Base-by-base conservation (phyloP, 2,797 vertebrate species). In the Gymnopithys bicolor region DNA sequence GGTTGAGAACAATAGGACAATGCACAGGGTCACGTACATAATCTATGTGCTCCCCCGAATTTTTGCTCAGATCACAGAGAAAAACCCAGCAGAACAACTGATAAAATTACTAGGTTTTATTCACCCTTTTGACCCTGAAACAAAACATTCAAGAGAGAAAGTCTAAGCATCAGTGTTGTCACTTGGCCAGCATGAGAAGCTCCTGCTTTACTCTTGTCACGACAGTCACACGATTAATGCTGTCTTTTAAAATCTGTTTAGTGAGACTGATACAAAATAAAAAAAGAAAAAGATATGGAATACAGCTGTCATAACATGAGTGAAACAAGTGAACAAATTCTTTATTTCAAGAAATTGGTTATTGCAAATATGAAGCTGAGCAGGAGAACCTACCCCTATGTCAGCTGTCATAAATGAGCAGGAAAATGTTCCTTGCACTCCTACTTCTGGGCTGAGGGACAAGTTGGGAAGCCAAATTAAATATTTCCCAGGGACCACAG, bases 231-330 rank as follows among this genome's bases (percentile, higher is more conserved):
- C 48, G 67, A 53, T 88, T 94, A 94, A 94, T 56, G 67, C 82
- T 88, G 73, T 84, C 92, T 96, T 94, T 94, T 84, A 81, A 88
- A 93, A 91, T 89, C 93, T 89, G 73, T 53, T 94, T 84, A 60
- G 92, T 91, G 96, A 95, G 87, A 95, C 84, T 48, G 84, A 78
- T 28, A 83, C 19, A 84, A 93, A 95, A 94, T 53, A 96, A 90
- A 63, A 63, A 93, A 59, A 95, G 96, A 95, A 96, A 88, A 89
- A 94, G 62, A 86, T 84, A 70, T 87, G 70, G 94, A 96, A 94
- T 96, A 91, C 89, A 95, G 70, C 94, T 96, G 95, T 96, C 96
- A 96, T 64, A 97, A 96, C 58, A 23, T 56, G 74, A 94, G 52
- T 87, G 91, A 96, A 93, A 93, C 91, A 83, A n/a, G 28, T 0